A percentile compares a stretch with the other conserved stretches of the same genome.
Conservation (phyloP, 2,888 invertebrate species). For the Diarsia dahlii region DNA sequence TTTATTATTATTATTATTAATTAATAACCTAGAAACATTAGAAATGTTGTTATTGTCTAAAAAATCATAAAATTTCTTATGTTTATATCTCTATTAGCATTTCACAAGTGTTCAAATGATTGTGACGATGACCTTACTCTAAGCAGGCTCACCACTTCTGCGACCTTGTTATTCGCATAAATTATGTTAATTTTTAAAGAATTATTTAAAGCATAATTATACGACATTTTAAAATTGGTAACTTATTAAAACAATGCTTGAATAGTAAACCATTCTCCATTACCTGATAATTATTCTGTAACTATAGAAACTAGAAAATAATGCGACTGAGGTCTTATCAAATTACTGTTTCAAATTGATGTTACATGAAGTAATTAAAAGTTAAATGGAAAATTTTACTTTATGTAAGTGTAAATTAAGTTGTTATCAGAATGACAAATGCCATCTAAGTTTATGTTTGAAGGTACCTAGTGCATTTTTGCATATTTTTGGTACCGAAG, state of each 20-base stretch:
- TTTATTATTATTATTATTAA: no score
- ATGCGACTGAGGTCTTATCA: not conserved
- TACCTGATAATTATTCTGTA: not conserved
- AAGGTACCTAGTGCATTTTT: no score
- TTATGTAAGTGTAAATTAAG: not conserved
- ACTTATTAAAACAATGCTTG: constrained; percentile 1
- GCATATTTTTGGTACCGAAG: no score
- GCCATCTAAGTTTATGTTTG: no score
- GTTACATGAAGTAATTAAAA: not conserved
- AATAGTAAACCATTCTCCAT: constrained; percentile 4
- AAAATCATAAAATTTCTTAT: no score
- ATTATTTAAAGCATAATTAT: not conserved
- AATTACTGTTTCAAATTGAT: not conserved
- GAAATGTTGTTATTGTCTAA: no score
- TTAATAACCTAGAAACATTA: no score
- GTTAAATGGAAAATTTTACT: not conserved
- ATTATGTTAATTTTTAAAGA: constrained; percentile 23
- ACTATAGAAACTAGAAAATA: not conserved
- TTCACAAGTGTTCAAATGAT: constrained; percentile 32
- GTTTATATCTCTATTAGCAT: constrained; percentile 12
- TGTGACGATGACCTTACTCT: constrained; percentile 31
- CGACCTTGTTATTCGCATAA: constrained; percentile 34
- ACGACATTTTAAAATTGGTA: not conserved
- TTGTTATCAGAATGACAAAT: not conserved
- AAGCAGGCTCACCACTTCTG: constrained; percentile 7